Evolutionary conservation across 2,888 invertebrate species (phyloP), one percentile per base, ranked within the genome.

Genomic region (Ctenicera cuprea): DNA sequence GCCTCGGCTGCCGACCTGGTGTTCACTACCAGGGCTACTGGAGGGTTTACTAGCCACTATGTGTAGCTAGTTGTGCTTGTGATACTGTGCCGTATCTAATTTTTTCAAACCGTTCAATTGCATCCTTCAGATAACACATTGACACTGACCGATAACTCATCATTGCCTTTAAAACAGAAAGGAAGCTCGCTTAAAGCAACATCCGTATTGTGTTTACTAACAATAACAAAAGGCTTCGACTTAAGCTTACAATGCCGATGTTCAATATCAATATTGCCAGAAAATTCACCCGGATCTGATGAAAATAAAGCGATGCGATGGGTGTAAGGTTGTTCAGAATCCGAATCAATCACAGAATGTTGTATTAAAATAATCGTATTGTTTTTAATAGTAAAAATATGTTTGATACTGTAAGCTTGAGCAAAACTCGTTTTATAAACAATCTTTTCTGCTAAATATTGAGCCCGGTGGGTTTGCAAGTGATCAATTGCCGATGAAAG

Each of bases 181-280:
- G 70, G 70, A 5, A 62, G 43, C 12, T 63, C 38, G 38, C 11
- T 52, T 30, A 70, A 41, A 38, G 1, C 30, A 7, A 70, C 22
- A 14, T 62, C 62, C 2, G 70, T 70, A 3, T 70, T 70, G 30
- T 70, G 70, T 3, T 70, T 52, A 18, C 20, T 63, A 9, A 54
- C 33, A 12, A 63, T 20, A 26, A 54, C 4, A 54, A 70, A 70
- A 3, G 50, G 26, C 30, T 41, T 70, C 0, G 70, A 63, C 18
- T 63, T 70, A 0, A 70, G 26, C 20, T 70, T 70, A 16, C 70
- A 70, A 30, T 70, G 70, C 11, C 38, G 14, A 41, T 70, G 70
- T 41, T 70, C 63, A 18, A 70, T 41, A 9, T 63, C 41, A 4
- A 70, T 22, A 7, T 16, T 63, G 5, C 26, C 63, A 7, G 16